These are phyloP conservation scores for Taeniopygia guttata DNA, from an alignment of 2,797 vertebrate species.

Conservation along the genomic window DNA sequence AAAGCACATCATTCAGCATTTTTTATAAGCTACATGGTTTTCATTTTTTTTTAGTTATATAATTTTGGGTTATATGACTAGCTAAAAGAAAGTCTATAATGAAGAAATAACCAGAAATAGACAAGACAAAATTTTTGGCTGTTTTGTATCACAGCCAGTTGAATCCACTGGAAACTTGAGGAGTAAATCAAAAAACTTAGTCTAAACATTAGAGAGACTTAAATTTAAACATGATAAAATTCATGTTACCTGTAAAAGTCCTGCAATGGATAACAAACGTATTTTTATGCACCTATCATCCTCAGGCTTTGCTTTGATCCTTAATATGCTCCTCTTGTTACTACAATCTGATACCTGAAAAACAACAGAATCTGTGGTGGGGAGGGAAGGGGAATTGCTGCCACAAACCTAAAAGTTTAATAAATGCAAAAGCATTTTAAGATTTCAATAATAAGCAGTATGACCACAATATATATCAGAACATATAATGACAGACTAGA, in stretches of 20 bases:
- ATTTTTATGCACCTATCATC: neutral
- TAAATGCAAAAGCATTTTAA: neutral
- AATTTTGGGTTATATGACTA: neutral
- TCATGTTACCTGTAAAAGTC: neutral
- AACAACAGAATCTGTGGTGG: fast-evolving
- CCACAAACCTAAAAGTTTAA: neutral
- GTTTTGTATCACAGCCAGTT: neutral
- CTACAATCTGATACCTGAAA: neutral
- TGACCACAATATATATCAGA: too few species aligned
- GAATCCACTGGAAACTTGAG: neutral
- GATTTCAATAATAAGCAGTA: neutral
- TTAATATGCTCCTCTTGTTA: neutral
- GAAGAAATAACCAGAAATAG: neutral
- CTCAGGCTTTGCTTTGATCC: neutral
- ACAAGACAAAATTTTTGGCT: neutral
- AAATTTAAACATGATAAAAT: neutral
- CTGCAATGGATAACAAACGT: neutral
- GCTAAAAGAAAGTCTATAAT: neutral
- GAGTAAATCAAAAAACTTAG: neutral
- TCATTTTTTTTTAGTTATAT: neutral
- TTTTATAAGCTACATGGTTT: neutral
- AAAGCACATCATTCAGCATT: neutral
- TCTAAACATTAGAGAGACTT: neutral
- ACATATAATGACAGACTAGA: neutral
- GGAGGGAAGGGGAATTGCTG: neutral